Base-by-base conservation (phyloP, 2,888 invertebrate species). In the Cecidostiba fungosa region DNA sequence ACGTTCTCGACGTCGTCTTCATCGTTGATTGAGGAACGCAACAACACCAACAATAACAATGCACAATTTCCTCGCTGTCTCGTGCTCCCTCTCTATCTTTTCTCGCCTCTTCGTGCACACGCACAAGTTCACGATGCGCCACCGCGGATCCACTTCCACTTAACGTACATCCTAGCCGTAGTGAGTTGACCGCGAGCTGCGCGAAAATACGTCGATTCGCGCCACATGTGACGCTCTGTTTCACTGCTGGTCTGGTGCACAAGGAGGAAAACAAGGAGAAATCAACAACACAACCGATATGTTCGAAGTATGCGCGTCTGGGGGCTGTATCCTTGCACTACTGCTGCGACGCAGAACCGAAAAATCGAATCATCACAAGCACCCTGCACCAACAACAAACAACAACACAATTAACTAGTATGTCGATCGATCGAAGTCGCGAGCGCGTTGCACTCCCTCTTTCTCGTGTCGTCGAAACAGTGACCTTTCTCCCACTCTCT, bases 141-240 rank as follows among this genome's bases (percentile, higher is more conserved):
- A 80, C 23, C 73, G 69, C 77, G 54, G 16, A 39, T 43, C 32
- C 79, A 77, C 77, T 84, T 84, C 84, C 84, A 84, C 84, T 84
- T 70, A 76, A 80, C 79, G 84, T 80, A 84, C 80, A 84, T 84
- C 59, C 69, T 80, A 43, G 32, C 69, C 32, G 26, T n/a, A 39
- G 72, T 66, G 66, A 66, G 16, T 4, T 36, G 39, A 69, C 23
- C 66, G 23, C 26, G 79, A 23, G 50, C 26, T 72, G 62, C 72
- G 74, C 32, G 19, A 23, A 39, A 32, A 72, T 36, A n/a, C 70
- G 72, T 16, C 36, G 16, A 23, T 36, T 36, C 72, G 59, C 47
- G 39, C 50, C 70, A 76, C 84, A 85, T 77, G 80, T 81, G 85
- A n/a, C n/a, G n/a, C n/a, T 70, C 6, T 70, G 36, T 19, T 36